phyloP scores from a whole-genome alignment of 2,113 vertebrate species.

The Acrocephalus kingi region DNA sequence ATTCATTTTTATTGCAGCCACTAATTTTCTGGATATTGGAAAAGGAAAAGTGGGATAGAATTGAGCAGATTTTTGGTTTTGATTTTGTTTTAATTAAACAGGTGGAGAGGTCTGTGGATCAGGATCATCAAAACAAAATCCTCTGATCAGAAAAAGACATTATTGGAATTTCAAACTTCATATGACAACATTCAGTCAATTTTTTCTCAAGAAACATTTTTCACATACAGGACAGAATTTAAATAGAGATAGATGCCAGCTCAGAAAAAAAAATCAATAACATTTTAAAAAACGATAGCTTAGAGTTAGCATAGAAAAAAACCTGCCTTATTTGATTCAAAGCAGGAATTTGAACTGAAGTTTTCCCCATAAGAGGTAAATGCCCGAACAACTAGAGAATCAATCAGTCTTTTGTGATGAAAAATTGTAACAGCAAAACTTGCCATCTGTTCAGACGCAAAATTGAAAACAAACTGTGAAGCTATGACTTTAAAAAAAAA shows the following conservation, averaged over 20 bases:
- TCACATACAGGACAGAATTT: not conserved
- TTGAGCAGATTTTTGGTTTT: not conserved
- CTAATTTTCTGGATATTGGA: not conserved
- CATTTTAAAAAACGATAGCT: not conserved
- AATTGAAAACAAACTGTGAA: constrained; percentile 37
- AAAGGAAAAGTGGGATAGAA: not conserved
- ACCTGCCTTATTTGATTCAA: not conserved
- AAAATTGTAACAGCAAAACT: not conserved
- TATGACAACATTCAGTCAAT: not conserved
- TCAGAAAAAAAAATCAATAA: not conserved
- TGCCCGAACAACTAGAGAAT: not conserved
- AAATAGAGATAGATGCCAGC: not conserved
- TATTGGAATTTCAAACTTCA: not conserved
- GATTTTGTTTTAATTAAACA: not conserved
- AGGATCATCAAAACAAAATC: not conserved
- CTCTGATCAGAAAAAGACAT: not conserved
- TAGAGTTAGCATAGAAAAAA: not conserved
- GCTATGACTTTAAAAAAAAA: not conserved
- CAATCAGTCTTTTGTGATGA: constrained; percentile 29
- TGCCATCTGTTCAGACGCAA: constrained; percentile 38
- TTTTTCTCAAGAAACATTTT: not conserved
- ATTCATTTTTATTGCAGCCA: not conserved
- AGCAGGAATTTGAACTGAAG: constrained; percentile 13
- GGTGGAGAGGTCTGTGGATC: not conserved
- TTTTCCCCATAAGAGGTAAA: not conserved